Conservation (phyloP, 2,797 vertebrate species). For the Channa striata region DNA sequence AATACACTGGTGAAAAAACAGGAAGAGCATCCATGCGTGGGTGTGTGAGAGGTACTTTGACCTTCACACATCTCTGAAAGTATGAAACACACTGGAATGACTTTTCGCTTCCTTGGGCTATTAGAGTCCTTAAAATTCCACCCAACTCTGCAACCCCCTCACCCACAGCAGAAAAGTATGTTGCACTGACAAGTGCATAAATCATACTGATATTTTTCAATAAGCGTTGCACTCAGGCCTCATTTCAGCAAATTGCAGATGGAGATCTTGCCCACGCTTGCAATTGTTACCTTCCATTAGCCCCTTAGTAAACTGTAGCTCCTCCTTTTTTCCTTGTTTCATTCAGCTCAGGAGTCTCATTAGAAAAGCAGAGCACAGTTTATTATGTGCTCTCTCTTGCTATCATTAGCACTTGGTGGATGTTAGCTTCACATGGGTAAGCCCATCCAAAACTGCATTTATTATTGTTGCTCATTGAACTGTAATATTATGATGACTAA, state of each 20-base stretch:
- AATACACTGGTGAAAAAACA: slow-evolving; percentile 7
- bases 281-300: slow-evolving; percentile 36
- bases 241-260: slow-evolving; percentile 43
- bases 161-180: slow-evolving; percentile 43
- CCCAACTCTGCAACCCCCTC: slow-evolving; percentile 46
- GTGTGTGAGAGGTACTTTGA: slow-evolving; percentile 45
- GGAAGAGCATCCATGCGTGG: slow-evolving; percentile 40
- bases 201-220: slow-evolving; percentile 54
- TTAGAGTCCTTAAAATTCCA: slow-evolving; percentile 58
- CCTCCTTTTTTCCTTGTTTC: slow-evolving; percentile 25
- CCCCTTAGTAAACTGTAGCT: slow-evolving; percentile 17
- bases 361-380: slow-evolving; percentile 50
- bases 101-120: slow-evolving; percentile 57
- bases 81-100: slow-evolving; percentile 42
- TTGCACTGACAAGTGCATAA: slow-evolving; percentile 59
- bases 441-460: slow-evolving; percentile 57
- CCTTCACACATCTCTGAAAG: slow-evolving; percentile 60
- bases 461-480: slow-evolving; percentile 56
- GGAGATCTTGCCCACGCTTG: slow-evolving; percentile 29
- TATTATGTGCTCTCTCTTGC: slow-evolving; percentile 53
- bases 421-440: slow-evolving; percentile 62
- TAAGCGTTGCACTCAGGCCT: slow-evolving; percentile 43
- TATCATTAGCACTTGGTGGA: slow-evolving; percentile 61
- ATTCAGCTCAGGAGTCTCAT: slow-evolving; percentile 57
- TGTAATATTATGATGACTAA: slow-evolving; percentile 62